These are phyloP conservation scores for Esox lucius DNA, from an alignment of 2,797 vertebrate species.

Conservation along the genomic window DNA sequence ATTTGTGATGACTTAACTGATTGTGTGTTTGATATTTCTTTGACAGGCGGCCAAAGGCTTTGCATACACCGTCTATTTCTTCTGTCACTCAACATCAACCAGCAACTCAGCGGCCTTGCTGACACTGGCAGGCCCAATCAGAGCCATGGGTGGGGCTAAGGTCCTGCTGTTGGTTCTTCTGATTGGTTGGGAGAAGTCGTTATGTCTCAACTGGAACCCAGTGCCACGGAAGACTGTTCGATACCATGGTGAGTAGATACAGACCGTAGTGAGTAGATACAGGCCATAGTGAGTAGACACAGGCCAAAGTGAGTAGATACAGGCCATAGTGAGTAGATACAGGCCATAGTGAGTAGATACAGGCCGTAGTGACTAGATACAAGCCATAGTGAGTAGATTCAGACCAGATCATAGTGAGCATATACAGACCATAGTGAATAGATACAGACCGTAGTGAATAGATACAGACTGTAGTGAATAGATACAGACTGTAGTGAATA, in stretches of 20 bases:
- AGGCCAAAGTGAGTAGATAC: too few relatives aligned
- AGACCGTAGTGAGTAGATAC: background rate
- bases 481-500: too few relatives aligned
- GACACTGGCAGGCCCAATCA: constrained; percentile 42
- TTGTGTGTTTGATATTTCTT: constrained; percentile 25
- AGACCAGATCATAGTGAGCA: too few relatives aligned
- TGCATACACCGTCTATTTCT: constrained; percentile 28
- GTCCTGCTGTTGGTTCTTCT: constrained; percentile 72
- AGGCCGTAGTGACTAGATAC: too few relatives aligned
- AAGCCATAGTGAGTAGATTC: too few relatives aligned
- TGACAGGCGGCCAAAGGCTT: constrained; percentile 53
- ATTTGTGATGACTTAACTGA: constrained; percentile 38
- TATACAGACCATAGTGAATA: too few relatives aligned
- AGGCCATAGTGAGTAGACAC: background rate
- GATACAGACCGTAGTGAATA: too few relatives aligned
- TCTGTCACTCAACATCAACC: constrained; percentile 33
- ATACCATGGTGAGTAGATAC: constrained; percentile 70
- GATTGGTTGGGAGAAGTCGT: constrained; percentile 69
- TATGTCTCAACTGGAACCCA: constrained; percentile 79
- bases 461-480: too few relatives aligned
- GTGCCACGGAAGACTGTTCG: constrained; percentile 77
- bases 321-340: too few relatives aligned
- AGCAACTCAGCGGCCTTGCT: constrained; percentile 3
- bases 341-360: too few relatives aligned
- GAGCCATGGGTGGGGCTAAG: constrained; percentile 67